Conservation (phyloP, 2,888 invertebrate species). For the Calliscelio sp. region DNA sequence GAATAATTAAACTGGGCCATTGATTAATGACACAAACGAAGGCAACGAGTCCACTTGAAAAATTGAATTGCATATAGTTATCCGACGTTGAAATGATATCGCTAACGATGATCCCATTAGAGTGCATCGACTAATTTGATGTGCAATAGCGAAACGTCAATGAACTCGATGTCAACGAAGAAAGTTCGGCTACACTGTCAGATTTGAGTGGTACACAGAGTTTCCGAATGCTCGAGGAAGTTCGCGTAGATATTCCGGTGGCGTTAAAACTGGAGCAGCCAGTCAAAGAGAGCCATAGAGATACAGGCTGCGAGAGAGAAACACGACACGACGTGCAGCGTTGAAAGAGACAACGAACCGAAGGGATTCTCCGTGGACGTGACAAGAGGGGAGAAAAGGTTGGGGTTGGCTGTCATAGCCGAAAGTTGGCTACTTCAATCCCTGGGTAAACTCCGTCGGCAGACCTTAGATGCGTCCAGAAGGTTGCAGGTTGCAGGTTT, state of each 20-base stretch:
- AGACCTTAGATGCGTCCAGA: conserved; percentile 72
- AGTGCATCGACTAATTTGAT: conserved; percentile 22
- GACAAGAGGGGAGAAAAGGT: conserved; percentile 36
- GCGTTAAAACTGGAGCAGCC: conserved; percentile 52
- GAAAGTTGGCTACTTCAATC: conserved; percentile 78
- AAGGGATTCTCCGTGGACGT: conserved; percentile 21
- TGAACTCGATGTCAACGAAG: conserved; percentile 30
- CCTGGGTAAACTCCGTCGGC: conserved; percentile 76
- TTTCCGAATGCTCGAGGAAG: conserved; percentile 60
- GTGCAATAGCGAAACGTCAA: conserved; percentile 36
- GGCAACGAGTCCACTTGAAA: conserved; percentile 20
- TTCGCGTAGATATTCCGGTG: conserved; percentile 51
- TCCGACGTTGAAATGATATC: neutral
- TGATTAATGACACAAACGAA: neutral
- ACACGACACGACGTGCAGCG: conserved; percentile 24
- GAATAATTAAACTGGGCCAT: neutral
- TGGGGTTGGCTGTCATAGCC: conserved; percentile 74
- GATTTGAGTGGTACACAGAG: conserved; percentile 69
- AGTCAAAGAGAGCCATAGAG: conserved; percentile 30
- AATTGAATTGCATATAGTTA: neutral
- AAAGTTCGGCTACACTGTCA: conserved; percentile 61
- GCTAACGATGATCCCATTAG: conserved; percentile 33
- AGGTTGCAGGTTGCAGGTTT: conserved; percentile 74
- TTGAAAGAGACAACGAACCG: conserved; percentile 33
- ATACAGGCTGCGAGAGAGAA: conserved; percentile 28